Conservation (phyloP, 2,797 vertebrate species). For the Mormyrops boulengeri region DNA sequence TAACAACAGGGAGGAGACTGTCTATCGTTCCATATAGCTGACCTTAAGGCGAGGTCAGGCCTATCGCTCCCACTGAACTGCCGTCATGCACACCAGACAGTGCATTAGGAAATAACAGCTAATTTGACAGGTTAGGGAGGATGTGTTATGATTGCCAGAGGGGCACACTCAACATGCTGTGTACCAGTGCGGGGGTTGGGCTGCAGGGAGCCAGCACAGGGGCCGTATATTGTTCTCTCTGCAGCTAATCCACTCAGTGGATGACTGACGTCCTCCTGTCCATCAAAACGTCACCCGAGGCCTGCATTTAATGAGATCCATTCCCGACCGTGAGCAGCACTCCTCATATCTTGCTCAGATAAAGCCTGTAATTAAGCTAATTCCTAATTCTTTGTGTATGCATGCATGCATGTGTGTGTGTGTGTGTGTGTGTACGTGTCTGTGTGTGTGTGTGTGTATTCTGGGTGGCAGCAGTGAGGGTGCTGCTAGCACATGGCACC, state of each 20-base stretch:
- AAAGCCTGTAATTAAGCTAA: neutral
- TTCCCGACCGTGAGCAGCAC: neutral
- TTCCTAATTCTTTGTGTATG: neutral
- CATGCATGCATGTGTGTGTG: neutral
- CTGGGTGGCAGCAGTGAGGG: constrained; percentile 5
- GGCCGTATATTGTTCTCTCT: neutral
- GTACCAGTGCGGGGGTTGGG: neutral
- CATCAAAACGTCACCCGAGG: constrained; percentile 23
- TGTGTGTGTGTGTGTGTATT: neutral
- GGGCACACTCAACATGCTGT: neutral
- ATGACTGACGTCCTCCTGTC: constrained; percentile 20
- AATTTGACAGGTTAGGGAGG: constrained; percentile 13
- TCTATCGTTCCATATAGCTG: neutral
- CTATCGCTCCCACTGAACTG: neutral
- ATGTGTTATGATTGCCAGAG: constrained; percentile 2
- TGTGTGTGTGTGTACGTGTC: no score
- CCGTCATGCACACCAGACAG: neutral
- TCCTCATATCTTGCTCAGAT: constrained; percentile 15
- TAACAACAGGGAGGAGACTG: neutral
- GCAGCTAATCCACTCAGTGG: constrained; percentile 7
- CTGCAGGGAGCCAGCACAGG: neutral
- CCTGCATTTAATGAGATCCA: constrained; percentile 25
- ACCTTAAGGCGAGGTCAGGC: neutral
- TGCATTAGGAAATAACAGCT: constrained; percentile 2
- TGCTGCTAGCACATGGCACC: neutral